Percentiles rank a stretch among this genome's conserved stretches.
Evolutionary conservation across 1,140 invertebrate genomes (phyloP).

Genomic region (Conus ventricosus): DNA sequence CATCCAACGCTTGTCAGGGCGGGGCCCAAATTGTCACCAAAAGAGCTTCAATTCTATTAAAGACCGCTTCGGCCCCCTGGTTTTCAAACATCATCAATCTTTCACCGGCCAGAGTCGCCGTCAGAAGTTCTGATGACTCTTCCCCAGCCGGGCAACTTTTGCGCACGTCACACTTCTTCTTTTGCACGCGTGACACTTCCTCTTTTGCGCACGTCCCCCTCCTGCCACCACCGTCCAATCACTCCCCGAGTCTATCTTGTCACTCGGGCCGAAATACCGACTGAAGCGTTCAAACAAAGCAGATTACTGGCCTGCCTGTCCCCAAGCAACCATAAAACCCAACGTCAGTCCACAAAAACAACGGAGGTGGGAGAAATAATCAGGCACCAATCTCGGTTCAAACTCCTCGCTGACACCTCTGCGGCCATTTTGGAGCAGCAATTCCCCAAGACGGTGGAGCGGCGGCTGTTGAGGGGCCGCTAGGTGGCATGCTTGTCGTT

Average conservation of each 20-base stretch:
- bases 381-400: constrained; percentile 42
- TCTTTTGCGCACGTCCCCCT: neutral
- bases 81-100: constrained; percentile 29
- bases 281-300: constrained; percentile 20
- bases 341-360: constrained; percentile 21
- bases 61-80: constrained; percentile 10
- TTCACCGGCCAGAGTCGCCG: neutral
- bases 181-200: constrained; percentile 15
- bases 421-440: constrained; percentile 39
- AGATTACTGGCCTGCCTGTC: constrained; percentile 8
- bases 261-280: neutral
- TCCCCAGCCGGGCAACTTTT: neutral
- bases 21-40: constrained; percentile 7
- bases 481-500: constrained; percentile 40
- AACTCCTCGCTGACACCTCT: constrained; percentile 39
- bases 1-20: constrained; percentile 1
- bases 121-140: neutral
- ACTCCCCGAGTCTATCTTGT: constrained; percentile 22
- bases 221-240: neutral
- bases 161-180: constrained; percentile 22
- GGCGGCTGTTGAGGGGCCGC: constrained; percentile 25
- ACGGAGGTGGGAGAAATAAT: constrained; percentile 33
- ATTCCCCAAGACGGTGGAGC: constrained; percentile 34
- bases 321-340: neutral
- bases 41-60: constrained; percentile 12